Conservation (phyloP, 2,113 vertebrate genomes). For the Lepidothrix coronata region DNA sequence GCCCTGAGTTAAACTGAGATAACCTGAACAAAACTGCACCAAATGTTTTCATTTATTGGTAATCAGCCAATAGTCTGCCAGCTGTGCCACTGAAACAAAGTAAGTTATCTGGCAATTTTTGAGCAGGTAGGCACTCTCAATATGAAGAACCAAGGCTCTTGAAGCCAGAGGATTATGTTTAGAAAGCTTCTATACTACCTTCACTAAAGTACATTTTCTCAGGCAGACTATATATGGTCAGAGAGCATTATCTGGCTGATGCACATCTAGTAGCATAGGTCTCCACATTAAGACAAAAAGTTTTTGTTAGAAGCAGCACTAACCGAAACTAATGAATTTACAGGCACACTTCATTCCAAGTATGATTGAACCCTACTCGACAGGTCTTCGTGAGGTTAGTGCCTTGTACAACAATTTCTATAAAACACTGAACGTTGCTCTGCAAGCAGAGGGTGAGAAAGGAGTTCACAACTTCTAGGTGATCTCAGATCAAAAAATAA, state of each 20-base stretch:
- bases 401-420: background rate
- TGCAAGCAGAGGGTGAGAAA: background rate
- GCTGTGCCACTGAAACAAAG: background rate
- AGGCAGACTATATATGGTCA: background rate
- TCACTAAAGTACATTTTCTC: background rate
- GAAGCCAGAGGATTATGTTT: constrained; percentile 15
- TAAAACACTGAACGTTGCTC: background rate
- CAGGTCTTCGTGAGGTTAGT: background rate
- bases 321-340: background rate
- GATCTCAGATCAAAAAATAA: background rate
- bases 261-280: background rate
- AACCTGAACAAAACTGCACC: background rate
- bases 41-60: background rate
- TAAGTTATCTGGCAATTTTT: background rate
- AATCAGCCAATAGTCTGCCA: background rate
- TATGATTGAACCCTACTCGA: background rate
- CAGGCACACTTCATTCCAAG: background rate
- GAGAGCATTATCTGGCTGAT: background rate
- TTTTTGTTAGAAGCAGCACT: background rate
- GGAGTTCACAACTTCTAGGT: background rate
- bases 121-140: background rate
- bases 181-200: background rate
- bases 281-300: background rate
- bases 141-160: background rate
- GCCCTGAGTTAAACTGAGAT: background rate